Base-by-base conservation (phyloP, 2,888 invertebrate genomes). In the Napeogenes inachia region DNA sequence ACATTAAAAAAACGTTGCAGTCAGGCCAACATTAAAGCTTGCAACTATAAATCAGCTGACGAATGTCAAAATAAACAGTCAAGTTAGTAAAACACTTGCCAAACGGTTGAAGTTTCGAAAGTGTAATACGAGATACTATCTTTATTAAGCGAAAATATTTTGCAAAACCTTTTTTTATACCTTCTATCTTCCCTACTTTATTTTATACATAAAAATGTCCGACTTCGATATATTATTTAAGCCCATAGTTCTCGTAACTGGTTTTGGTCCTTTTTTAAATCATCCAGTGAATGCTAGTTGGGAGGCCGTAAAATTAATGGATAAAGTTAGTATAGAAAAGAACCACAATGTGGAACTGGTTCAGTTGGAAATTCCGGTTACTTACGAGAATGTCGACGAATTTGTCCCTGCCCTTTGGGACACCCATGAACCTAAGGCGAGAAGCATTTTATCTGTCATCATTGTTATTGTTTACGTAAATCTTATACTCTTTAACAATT, bases 271-370 rank as follows among this genome's bases (percentile, higher is more conserved):
- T 0, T 97, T 96, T 82, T 80, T 89, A 6, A 85, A 86, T 47
- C 94, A 96, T 75, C 82, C 85, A 33, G 86, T 94, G 10, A 97
- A 97, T 79, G 94, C 97, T 0, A 97, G 96, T 78, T 96, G 96
- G 96, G 94, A 95, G 78, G 94, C 94, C 4, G 96, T 96, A 0
- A 93, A 93, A 76, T 76, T 92, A 60, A 86, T 95, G 71, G 88
- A 92, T 57, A 88, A 92, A 68, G 79, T 89, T 47, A 81, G 89
- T 67, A 76, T 93, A n/a, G 91, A 92, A 71, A 81, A 83, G 64
- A 86, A 89, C 68, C 82, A 91, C 56, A 81, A 87, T 53, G 77
- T 92, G 32, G 89, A 91, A 67, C 75, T 94, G 50, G 82, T 94
- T 5, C 85, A 87, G 61, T 78, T 93, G 69, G 92, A 94, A 82